Percentiles rank a stretch among this genome's conserved stretches.
These are phyloP conservation scores for Lasioglossum marginatum DNA, from an alignment of 2,888 invertebrate species.

Conservation along the genomic window DNA sequence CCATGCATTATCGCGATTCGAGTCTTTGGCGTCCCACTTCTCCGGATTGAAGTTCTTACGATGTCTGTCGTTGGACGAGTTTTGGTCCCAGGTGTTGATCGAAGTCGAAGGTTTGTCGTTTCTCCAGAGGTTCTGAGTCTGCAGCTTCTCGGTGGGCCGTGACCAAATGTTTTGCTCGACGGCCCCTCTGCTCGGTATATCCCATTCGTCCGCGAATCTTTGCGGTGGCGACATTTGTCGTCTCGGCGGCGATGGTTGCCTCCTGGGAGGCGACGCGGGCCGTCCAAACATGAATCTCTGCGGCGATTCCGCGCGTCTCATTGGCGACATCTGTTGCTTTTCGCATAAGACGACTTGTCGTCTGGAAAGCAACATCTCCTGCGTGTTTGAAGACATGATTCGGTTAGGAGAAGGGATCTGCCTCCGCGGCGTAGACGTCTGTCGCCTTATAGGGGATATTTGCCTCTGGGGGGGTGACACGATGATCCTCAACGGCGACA, in stretches of 20 bases:
- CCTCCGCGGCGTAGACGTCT: conserved; percentile 67
- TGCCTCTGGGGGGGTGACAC: conserved; percentile 62
- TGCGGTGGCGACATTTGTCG: conserved; percentile 66
- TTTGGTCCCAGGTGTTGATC: conserved; percentile 64
- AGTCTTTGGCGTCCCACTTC: conserved; percentile 66
- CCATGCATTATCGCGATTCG: conserved; percentile 50
- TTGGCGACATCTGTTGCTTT: conserved; percentile 48
- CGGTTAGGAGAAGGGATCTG: conserved; percentile 61
- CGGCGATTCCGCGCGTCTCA: conserved; percentile 48
- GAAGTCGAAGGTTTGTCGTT: conserved; percentile 59
- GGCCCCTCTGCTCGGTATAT: conserved; percentile 79
- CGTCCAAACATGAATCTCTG: conserved; percentile 34
- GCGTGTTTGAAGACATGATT: conserved; percentile 59
- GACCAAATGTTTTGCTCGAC: conserved; percentile 67
- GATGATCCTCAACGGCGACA: conserved; percentile 30
- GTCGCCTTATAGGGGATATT: conserved; percentile 47
- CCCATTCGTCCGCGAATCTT: conserved; percentile 80
- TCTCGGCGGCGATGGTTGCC: conserved; percentile 65
- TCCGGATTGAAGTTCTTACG: conserved; percentile 63
- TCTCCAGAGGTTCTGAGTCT: conserved; percentile 52
- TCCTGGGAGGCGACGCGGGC: conserved; percentile 53
- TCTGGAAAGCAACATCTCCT: conserved; percentile 56
- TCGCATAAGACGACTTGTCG: conserved; percentile 51
- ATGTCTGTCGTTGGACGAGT: conserved; percentile 63
- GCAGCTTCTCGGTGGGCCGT: conserved; percentile 35